Conservation (phyloP, 1,140 invertebrate species). For the Trypoxylus dichotomus region DNA sequence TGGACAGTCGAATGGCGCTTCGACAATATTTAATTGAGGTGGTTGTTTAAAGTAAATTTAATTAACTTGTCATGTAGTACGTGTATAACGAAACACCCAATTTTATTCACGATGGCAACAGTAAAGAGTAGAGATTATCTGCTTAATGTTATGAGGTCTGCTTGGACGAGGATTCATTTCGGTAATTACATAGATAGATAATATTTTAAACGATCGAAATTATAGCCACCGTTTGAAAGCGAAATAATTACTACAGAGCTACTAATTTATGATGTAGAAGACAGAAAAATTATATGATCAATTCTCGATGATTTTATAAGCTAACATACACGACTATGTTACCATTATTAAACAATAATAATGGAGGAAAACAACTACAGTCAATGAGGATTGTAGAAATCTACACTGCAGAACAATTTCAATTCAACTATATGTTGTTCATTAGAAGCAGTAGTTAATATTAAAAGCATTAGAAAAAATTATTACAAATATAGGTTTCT, state of each 20-base stretch:
- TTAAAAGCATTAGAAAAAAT: too few relatives aligned
- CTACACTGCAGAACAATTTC: too few relatives aligned
- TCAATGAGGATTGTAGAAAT: too few relatives aligned
- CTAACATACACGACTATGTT: too few relatives aligned
- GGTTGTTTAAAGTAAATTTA: slow-evolving; percentile 25
- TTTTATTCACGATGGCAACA: neutral
- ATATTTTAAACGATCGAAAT: slow-evolving; percentile 12
- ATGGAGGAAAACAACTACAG: too few relatives aligned
- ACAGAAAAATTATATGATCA: neutral
- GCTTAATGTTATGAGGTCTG: slow-evolving; percentile 1
- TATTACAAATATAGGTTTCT: too few relatives aligned
- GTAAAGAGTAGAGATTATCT: slow-evolving; percentile 20
- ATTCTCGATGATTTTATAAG: too few relatives aligned
- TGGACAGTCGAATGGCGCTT: slow-evolving; percentile 15
- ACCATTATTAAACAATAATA: too few relatives aligned
- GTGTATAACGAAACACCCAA: neutral
- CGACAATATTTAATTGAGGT: slow-evolving; percentile 17
- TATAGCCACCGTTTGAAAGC: neutral
- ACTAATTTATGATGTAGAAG: neutral
- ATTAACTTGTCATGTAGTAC: slow-evolving; percentile 12
- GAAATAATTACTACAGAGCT: neutral
- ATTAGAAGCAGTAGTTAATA: too few relatives aligned
- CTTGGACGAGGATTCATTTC: neutral
- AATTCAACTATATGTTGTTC: too few relatives aligned
- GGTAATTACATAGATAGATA: slow-evolving; percentile 16